These are phyloP conservation scores for Apodemus speciosus DNA, from an alignment of 2,113 vertebrate species.

Conservation along the genomic window DNA sequence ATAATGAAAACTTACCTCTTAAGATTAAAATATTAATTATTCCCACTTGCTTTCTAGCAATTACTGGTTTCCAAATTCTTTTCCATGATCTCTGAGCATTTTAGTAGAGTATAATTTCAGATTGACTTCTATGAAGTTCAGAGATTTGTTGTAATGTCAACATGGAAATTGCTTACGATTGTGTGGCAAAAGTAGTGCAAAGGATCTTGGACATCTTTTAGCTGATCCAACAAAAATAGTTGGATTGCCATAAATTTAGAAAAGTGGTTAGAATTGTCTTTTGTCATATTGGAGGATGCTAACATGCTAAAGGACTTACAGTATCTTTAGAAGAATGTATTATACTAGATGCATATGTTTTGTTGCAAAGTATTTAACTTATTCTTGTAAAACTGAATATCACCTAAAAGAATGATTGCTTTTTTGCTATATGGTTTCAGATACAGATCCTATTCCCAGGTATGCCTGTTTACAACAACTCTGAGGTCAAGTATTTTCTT, in stretches of 20 bases:
- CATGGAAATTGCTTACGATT: not conserved
- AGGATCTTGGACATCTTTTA: not conserved
- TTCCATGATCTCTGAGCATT: not conserved
- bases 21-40: not conserved
- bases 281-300: not conserved
- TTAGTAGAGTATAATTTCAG: not conserved
- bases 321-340: not conserved
- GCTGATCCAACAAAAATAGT: not conserved
- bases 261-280: not conserved
- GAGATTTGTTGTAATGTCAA: not conserved
- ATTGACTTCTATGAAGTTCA: not conserved
- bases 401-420: not conserved
- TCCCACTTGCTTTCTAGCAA: not conserved
- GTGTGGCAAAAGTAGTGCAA: not conserved
- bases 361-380: not conserved
- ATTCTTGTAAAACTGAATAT: not conserved
- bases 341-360: not conserved
- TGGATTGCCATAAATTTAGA: not conserved
- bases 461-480: slow-evolving; percentile 58
- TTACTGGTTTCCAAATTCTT: not conserved
- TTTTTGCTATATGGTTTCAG: slow-evolving; percentile 52
- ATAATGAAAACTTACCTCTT: not conserved
- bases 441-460: not conserved
- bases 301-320: not conserved
- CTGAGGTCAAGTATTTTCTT: slow-evolving; percentile 54